A percentile compares a stretch with the other conserved stretches of the same genome.
These are phyloP conservation scores for Dendrocincla tyrannina DNA, from an alignment of 2,797 vertebrate species.

Conservation along the genomic window DNA sequence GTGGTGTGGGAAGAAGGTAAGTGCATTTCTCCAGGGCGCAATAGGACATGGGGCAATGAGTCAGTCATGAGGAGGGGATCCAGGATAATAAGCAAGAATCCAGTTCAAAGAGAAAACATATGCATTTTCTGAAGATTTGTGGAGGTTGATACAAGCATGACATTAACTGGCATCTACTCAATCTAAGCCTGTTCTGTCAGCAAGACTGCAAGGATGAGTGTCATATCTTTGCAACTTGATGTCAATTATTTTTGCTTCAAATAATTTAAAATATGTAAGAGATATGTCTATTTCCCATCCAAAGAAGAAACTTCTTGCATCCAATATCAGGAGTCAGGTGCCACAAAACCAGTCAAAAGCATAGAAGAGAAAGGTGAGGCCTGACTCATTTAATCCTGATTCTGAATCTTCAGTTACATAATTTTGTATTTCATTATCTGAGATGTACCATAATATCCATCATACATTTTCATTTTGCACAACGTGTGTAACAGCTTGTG, in stretches of 20 bases:
- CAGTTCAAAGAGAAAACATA: background rate
- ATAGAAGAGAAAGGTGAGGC: background rate
- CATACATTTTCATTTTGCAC: background rate
- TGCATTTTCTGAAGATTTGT: background rate
- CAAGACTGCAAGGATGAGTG: background rate
- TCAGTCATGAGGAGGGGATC: background rate
- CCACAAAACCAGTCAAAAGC: background rate
- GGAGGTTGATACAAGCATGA: background rate
- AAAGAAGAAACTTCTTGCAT: background rate
- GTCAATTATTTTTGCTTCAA: background rate
- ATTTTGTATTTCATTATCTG: background rate
- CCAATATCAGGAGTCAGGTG: background rate
- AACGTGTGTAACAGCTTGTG: background rate
- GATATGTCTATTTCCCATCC: background rate
- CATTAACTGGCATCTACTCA: background rate
- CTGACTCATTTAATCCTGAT: background rate
- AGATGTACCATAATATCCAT: background rate
- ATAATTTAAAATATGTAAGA: background rate
- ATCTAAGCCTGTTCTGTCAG: background rate
- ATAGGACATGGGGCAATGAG: background rate
- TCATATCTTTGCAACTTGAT: background rate
- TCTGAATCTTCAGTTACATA: background rate
- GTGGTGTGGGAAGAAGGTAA: background rate
- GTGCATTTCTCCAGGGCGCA: background rate
- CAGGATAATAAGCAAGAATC: background rate